These are phyloP conservation scores for Typhlichthys eigenmanni DNA, from an alignment of 2,797 vertebrate species.

Conservation along the genomic window DNA sequence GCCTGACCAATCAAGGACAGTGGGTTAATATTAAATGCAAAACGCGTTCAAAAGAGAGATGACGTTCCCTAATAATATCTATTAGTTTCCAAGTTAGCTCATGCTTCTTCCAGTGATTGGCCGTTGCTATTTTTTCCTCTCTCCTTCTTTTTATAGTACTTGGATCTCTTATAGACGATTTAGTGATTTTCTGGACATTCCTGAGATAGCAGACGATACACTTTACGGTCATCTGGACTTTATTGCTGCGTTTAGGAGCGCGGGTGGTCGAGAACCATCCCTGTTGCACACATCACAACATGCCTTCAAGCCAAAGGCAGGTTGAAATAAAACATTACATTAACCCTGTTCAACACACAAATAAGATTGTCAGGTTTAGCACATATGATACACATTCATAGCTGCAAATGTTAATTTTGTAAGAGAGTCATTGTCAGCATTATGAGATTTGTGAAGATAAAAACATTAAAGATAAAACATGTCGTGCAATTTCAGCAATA, in stretches of 20 bases:
- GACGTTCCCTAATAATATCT: slow-evolving; percentile 21
- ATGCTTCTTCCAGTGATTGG: slow-evolving; percentile 28
- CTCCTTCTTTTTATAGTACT: slow-evolving; percentile 38
- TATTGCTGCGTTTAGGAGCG: slow-evolving; percentile 45
- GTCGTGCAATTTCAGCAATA: too few relatives aligned
- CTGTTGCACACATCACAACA: slow-evolving; percentile 63
- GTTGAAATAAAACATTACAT: slow-evolving; percentile 29
- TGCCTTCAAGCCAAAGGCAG: slow-evolving; percentile 31
- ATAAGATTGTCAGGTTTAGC: too few relatives aligned
- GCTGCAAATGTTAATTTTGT: too few relatives aligned
- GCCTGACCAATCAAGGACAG: not conserved
- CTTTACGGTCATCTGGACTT: slow-evolving; percentile 69
- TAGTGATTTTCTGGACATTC: slow-evolving; percentile 68
- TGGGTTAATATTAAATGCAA: not conserved
- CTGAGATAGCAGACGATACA: slow-evolving; percentile 73
- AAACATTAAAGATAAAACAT: too few relatives aligned
- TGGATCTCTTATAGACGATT: slow-evolving; percentile 56
- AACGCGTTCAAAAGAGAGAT: slow-evolving; percentile 8
- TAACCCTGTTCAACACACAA: slow-evolving; percentile 16
- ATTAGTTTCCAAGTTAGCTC: slow-evolving; percentile 32
- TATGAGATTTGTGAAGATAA: too few relatives aligned
- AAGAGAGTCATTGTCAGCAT: too few relatives aligned
- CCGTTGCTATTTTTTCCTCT: not conserved
- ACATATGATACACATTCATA: too few relatives aligned
- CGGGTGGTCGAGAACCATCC: slow-evolving; percentile 66